Base-by-base conservation (phyloP, 2,888 invertebrate genomes). In the Cylloceria caligata region DNA sequence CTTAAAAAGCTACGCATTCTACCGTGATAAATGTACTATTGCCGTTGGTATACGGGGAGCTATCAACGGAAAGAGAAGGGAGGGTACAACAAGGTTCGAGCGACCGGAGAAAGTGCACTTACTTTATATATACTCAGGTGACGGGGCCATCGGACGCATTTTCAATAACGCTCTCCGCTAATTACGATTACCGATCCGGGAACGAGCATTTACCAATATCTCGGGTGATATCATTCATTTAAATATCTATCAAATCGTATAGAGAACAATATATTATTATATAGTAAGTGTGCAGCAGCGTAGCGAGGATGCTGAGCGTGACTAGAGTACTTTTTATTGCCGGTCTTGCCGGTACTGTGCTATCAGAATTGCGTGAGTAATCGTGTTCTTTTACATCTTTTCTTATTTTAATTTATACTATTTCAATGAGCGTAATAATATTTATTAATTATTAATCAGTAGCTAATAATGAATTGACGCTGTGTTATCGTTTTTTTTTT, bases 61-160 rank as follows among this genome's bases (percentile, higher is more conserved):
- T 24, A 52, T 16, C 21, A 62, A 65, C 57, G 72, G 67, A 80
- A 69, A 80, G 83, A 88, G 89, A 88, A 89, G 89, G 89, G 89
- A 80, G 64, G 67, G 83, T 39, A 42, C 55, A 42, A 67, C 19
- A 64, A 49, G 83, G 71, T n/a, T 42, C 27, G 52, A 65, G 83
- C 68, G 77, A 81, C 81, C 85, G 91, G 92, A 92, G 92, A 92
- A 92, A 92, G 92, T 92, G 86, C 77, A 86, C 89, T 87, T 90
- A 91, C 89, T 92, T 91, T 89, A 92, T 92, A 92, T 91, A 92
- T 92, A 91, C 88, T 73, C 83, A 86, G 65, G 85, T 82, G 80
- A 84, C 84, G 87, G 88, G 88, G 84, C 87, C 88, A 89, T 89
- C 88, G 87, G 76, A 87, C 87, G 88, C 89, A 90, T 90, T 92